phyloP scores from a whole-genome alignment of 2,113 vertebrate species.

The Calidris pugnax region DNA sequence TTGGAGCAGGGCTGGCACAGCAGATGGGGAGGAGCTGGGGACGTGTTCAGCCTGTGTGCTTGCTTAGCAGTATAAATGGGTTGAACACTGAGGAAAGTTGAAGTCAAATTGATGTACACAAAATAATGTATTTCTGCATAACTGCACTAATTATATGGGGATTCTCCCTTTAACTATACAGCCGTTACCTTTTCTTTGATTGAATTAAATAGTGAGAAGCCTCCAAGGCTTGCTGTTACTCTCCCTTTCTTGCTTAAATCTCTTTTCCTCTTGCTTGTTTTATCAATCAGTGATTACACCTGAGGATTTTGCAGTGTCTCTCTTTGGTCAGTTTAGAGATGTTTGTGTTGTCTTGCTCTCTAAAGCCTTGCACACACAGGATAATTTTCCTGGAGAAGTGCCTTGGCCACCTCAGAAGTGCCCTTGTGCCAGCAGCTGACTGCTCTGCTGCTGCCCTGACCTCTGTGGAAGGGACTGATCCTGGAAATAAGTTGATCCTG shows the following conservation, averaged over 20 bases:
- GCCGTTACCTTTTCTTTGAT: conserved; percentile 14
- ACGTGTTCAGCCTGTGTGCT: background rate
- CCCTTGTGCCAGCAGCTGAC: background rate
- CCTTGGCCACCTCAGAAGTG: accelerated
- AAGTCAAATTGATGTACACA: background rate
- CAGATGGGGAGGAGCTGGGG: background rate
- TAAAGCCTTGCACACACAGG: background rate
- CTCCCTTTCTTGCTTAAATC: background rate
- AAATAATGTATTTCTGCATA: background rate
- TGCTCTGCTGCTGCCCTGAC: accelerated
- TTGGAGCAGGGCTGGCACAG: background rate
- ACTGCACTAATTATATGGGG: background rate
- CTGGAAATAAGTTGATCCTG: background rate
- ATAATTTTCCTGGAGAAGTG: background rate
- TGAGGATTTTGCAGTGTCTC: background rate
- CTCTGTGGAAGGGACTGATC: background rate
- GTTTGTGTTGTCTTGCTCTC: background rate
- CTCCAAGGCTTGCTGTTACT: background rate
- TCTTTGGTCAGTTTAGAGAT: background rate
- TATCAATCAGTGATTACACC: background rate
- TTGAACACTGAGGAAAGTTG: background rate
- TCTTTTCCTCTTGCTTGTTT: background rate
- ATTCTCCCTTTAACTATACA: conserved; percentile 5
- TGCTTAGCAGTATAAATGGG: background rate
- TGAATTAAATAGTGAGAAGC: background rate